phyloP scores from a whole-genome alignment of 1,140 invertebrate genomes.

The Sipha flava region DNA sequence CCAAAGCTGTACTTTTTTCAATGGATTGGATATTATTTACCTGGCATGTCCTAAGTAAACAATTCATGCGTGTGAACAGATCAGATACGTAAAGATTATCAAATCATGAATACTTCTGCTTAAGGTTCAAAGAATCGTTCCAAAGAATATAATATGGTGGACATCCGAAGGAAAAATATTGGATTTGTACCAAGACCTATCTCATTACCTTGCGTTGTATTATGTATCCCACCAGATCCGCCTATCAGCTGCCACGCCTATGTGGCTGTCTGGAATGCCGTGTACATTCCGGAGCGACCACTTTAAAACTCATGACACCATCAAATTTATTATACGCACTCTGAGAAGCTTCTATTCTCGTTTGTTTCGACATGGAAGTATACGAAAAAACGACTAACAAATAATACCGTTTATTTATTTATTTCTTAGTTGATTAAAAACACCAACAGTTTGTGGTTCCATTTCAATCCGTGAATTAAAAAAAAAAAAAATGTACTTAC shows the following conservation, averaged over 20 bases:
- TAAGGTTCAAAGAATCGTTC: neutral
- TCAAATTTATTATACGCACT: neutral
- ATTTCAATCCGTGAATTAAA: too few relatives aligned
- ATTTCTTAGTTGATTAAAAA: too few relatives aligned
- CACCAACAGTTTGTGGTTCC: too few relatives aligned
- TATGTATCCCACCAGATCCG: neutral
- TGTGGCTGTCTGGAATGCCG: neutral
- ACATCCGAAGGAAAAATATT: neutral
- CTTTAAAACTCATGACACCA: slow-evolving; percentile 1
- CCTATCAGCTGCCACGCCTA: neutral
- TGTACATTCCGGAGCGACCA: neutral
- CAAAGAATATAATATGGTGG: neutral
- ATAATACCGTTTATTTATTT: too few relatives aligned
- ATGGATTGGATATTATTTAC: neutral
- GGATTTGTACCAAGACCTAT: slow-evolving; percentile 7
- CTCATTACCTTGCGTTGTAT: neutral
- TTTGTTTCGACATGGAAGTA: too few relatives aligned
- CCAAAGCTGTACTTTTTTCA: neutral
- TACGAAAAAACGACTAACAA: too few relatives aligned
- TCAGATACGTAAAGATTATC: too few relatives aligned
- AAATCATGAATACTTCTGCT: neutral
- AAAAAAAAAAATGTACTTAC: too few relatives aligned
- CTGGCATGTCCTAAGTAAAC: neutral
- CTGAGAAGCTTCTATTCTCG: too few relatives aligned
- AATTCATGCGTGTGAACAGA: neutral